These are phyloP conservation scores for Loriculus beryllinus DNA, from an alignment of 2,797 vertebrate genomes.

Conservation along the genomic window DNA sequence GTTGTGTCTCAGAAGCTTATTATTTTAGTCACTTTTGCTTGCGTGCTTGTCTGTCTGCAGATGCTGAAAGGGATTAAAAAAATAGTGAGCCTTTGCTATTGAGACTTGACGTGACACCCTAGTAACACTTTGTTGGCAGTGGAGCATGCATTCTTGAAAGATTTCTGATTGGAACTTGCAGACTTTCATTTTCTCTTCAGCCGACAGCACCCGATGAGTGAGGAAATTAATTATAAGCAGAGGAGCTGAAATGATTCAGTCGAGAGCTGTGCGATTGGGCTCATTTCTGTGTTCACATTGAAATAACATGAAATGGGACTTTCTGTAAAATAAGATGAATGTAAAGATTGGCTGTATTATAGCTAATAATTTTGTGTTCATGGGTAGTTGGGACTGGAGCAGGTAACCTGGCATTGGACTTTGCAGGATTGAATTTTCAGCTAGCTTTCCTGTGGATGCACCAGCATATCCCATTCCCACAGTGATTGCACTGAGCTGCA, in stretches of 20 bases:
- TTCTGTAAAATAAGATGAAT: background rate
- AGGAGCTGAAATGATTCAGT: constrained; percentile 2
- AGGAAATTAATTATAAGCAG: constrained; percentile 19
- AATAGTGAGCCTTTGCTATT: background rate
- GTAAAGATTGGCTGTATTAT: background rate
- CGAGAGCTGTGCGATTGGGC: background rate
- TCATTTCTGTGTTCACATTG: background rate
- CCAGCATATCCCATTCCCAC: background rate
- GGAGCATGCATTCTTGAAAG: background rate
- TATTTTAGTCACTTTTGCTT: constrained; percentile 9
- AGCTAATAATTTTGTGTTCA: background rate
- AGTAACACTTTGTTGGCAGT: background rate
- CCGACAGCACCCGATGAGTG: constrained; percentile 13
- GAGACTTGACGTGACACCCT: background rate
- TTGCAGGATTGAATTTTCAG: background rate
- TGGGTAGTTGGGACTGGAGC: background rate
- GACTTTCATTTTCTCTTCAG: constrained; percentile 34
- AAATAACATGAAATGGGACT: background rate
- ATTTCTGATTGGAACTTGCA: constrained; percentile 14
- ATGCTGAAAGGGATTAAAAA: background rate
- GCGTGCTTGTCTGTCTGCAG: background rate
- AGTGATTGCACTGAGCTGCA: background rate
- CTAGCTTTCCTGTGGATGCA: background rate
- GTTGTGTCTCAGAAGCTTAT: background rate
- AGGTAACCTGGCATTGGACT: background rate